These are phyloP conservation scores for Lophotriccus pileatus DNA, from an alignment of 2,797 vertebrate genomes.

Conservation along the genomic window DNA sequence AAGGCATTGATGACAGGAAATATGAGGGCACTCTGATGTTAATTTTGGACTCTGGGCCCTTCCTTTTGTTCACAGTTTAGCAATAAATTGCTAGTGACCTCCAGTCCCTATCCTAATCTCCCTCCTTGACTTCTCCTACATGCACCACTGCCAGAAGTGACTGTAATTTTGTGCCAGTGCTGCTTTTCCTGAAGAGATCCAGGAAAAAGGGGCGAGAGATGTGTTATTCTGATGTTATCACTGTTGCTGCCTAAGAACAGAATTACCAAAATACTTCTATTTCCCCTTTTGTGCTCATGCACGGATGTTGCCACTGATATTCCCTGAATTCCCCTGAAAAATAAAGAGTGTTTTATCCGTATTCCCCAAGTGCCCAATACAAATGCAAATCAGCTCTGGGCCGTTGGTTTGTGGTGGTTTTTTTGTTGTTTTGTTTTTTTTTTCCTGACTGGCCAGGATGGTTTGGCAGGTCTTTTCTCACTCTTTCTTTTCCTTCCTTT, in stretches of 20 bases:
- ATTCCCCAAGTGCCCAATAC: constrained; percentile 56
- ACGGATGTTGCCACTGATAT: constrained; percentile 65
- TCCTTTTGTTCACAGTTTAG: not conserved
- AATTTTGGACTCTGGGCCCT: not conserved
- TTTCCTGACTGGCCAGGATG: constrained; percentile 2
- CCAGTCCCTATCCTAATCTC: not conserved
- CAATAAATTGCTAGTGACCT: not conserved
- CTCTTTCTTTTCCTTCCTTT: not conserved
- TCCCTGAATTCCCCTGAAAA: constrained; percentile 43
- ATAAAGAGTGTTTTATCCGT: constrained; percentile 61
- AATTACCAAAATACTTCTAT: not conserved
- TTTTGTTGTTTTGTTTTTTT: too few species aligned
- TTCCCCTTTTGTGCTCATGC: constrained; percentile 41
- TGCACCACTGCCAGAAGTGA: not conserved
- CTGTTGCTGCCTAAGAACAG: not conserved
- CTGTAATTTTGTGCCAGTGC: not conserved
- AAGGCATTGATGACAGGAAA: not conserved
- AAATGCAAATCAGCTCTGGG: constrained; percentile 63
- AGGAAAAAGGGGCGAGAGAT: not conserved
- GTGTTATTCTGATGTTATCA: not conserved
- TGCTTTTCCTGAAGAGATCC: not conserved
- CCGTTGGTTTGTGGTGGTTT: not conserved
- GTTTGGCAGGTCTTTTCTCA: constrained; percentile 21
- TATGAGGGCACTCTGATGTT: not conserved
- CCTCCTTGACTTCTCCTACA: not conserved